A percentile compares a stretch with the other conserved stretches of the same genome.
These are phyloP conservation scores for Antechinus flavipes DNA, from an alignment of 2,113 vertebrate species.

Conservation along the genomic window DNA sequence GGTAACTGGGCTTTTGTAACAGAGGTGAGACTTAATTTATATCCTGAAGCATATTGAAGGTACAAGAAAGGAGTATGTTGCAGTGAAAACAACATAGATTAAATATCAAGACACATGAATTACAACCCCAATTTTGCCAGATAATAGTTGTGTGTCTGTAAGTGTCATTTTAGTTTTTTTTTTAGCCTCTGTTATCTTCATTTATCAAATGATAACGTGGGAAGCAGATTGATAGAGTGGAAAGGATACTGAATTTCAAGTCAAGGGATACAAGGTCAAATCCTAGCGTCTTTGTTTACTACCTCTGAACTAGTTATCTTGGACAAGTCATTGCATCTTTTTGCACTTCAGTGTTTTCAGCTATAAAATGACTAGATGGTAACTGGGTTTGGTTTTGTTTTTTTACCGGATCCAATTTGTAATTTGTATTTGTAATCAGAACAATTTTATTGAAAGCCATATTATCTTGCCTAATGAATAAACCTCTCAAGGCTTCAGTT, in stretches of 20 bases:
- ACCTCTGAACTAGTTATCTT: neutral
- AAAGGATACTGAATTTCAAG: neutral
- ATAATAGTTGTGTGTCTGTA: neutral
- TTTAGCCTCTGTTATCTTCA: neutral
- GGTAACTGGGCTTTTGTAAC: neutral
- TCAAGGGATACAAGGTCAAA: neutral
- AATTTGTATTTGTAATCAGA: neutral
- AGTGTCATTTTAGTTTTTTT: neutral
- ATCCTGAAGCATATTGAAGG: slow-evolving; percentile 1
- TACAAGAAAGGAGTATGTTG: neutral
- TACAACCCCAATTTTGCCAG: neutral
- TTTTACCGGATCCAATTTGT: neutral
- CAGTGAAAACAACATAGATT: neutral
- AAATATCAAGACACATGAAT: neutral
- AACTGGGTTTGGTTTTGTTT: neutral
- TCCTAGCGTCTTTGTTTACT: neutral
- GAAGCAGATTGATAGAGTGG: neutral
- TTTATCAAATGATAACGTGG: neutral
- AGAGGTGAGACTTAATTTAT: neutral
- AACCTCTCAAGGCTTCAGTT: neutral
- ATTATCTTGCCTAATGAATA: neutral
- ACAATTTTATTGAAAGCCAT: neutral
- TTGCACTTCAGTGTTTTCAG: neutral
- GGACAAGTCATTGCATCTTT: neutral
- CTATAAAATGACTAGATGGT: neutral